Evolutionary conservation across 1,140 invertebrate genomes (phyloP).

Genomic region (Euglossa dilemma): DNA sequence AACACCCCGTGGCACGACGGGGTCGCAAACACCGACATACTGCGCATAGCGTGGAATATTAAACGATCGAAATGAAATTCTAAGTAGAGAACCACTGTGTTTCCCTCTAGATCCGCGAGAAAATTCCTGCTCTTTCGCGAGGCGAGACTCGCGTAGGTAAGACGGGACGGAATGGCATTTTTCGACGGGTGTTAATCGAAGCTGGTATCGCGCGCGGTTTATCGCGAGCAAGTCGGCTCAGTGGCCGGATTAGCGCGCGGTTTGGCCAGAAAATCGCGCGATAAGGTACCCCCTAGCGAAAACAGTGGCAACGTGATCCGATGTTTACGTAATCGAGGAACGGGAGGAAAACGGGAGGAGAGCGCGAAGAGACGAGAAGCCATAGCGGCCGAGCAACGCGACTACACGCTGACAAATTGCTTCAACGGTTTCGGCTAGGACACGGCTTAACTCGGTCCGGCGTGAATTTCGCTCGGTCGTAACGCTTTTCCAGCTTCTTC

Average conservation of each 20-base stretch:
- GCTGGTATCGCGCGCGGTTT: no score
- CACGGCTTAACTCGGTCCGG: neutral
- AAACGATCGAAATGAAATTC: constrained; percentile 29
- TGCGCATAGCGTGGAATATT: constrained; percentile 40
- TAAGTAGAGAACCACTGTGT: neutral
- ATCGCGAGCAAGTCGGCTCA: no score
- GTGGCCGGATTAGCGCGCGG: neutral
- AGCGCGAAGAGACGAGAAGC: neutral
- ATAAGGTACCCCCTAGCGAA: neutral
- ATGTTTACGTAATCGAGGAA: constrained; percentile 28
- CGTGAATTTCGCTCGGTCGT: neutral
- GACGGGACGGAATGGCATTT: no score
- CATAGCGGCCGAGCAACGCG: neutral
- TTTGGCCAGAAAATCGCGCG: neutral
- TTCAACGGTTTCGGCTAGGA: neutral
- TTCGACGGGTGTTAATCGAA: no score
- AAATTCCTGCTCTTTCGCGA: neutral
- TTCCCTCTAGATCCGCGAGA: neutral
- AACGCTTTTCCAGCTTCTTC: neutral
- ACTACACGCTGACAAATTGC: neutral
- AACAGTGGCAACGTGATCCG: neutral
- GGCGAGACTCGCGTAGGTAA: neutral
- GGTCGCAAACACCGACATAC: constrained; percentile 2
- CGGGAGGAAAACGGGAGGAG: neutral
- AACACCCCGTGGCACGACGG: neutral